Conservation (phyloP, 2,888 invertebrate genomes). For the Scotopteryx bipunctaria region DNA sequence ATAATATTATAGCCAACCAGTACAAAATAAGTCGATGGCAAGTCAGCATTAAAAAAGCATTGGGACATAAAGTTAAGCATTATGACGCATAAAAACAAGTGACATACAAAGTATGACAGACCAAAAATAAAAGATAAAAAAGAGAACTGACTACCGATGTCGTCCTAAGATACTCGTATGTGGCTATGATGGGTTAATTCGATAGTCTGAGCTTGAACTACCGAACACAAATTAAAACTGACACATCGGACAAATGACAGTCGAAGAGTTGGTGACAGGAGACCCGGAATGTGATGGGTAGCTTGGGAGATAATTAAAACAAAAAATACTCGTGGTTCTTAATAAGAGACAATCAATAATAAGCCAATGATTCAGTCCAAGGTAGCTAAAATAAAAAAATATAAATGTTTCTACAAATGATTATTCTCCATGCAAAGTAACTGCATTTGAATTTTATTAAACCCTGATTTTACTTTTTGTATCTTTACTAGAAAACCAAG, state of each 20-base stretch:
- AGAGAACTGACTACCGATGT: conserved; percentile 69
- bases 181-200: conserved; percentile 72
- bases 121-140: conserved; percentile 47
- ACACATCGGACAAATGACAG: conserved; percentile 56
- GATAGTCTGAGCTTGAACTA: conserved; percentile 62
- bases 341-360: too few relatives aligned
- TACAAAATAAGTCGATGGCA: too few relatives aligned
- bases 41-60: conserved; percentile 4
- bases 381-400: too few relatives aligned
- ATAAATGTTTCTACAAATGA: too few relatives aligned
- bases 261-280: conserved; percentile 34
- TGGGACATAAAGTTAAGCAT: conserved; percentile 18
- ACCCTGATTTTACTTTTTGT: too few relatives aligned
- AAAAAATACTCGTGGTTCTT: too few relatives aligned
- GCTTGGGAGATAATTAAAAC: background rate
- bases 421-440: too few relatives aligned
- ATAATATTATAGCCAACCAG: too few relatives aligned
- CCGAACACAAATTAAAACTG: conserved; percentile 59
- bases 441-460: too few relatives aligned
- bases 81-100: conserved; percentile 38
- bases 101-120: conserved; percentile 50
- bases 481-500: too few relatives aligned
- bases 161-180: conserved; percentile 61
- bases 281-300: background rate
- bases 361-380: too few relatives aligned